Evolutionary conservation across 2,888 invertebrate species (phyloP), one percentile per base, ranked within the genome.

Genomic region (Serripes groenlandicus): DNA sequence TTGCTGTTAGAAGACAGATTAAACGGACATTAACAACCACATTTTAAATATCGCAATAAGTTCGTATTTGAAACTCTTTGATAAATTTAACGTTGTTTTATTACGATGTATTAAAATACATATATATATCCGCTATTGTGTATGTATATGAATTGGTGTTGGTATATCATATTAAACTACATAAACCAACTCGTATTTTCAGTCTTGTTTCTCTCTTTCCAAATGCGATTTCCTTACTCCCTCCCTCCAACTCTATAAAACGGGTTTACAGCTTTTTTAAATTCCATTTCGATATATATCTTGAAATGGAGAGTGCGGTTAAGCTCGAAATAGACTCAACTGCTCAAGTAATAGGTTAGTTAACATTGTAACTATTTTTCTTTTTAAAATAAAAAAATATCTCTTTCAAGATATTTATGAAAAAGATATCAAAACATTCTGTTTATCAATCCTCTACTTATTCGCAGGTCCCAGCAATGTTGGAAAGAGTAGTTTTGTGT

Each of bases 1-100:
- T 37, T 71, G 23, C 9, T 7, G 9, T 49, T 78, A 18, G 76
- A 83, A 62, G 21, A 52, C 11, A 28, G 78, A 68, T 71, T 78
- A 42, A 1, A 34, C 11, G 18, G 26, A 7, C 18, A n/a, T n/a
- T n/a, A n/a, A n/a, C n/a, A n/a, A n/a, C n/a, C n/a, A n/a, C 35
- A 66, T 18, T 23, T 23, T 58, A 58, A 28, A 58, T 58, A n/a
- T 28, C 28, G 23, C 15, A 9, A 28, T 54, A 32, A 23, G n/a
- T 26, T 58, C n/a, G 18, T 9, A n/a, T n/a, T n/a, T n/a, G n/a
- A n/a, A n/a, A n/a, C n/a, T n/a, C 42, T 11, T 42, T 18, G 18
- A 11, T 11, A 11, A 9, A 42, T 11, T 42, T 42, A 11, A 18
- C 9, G 18, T 11, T 42, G 18, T 9, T 11, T 58, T 28, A 28